Base-by-base conservation (phyloP, 2,113 vertebrate species). In the Willisornis vidua region DNA sequence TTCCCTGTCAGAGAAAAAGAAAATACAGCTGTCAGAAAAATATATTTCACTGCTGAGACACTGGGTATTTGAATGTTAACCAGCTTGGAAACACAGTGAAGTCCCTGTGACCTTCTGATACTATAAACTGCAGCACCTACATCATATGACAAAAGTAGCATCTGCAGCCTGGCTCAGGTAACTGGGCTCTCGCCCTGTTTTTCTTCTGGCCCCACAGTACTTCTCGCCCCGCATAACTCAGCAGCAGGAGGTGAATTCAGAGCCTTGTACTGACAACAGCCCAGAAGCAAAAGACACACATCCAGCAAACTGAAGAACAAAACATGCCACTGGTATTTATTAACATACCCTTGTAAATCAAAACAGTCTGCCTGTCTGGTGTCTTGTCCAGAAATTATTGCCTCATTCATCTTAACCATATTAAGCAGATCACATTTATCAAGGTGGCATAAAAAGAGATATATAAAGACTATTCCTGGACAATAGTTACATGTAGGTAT, bases 281-380 rank as follows among this genome's bases (percentile, higher is more conserved):
- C 71, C 65, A 84, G 79, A 52, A 92, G 65, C 57, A 84, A 68
- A 43, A 91, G 33, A 55, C 16, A 20, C 46, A 45, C 26, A 72
- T 49, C 25, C 22, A 91, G 79, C 39, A 94, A 87, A 75, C 75
- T 80, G 71, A 87, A 86, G 84, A 94, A 62, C 91, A 93, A 96
- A 97, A 94, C 55, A 63, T 51, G 33, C 73, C 91, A 81, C 45
- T 0, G 1, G 82, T 95, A 80, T 97, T 96, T 97, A 97, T 97
- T 97, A 96, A 92, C 96, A 96, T 93, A 96, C 70, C 90, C 87
- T 63, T 95, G 97, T 97, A 97, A 97, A 97, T 97, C 97, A 97
- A 96, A 96, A 73, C 54, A 90, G 31, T 20, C 66, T 72, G 55
- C 94, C 89, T 96, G 95, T 96, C 97, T 63, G 43, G 73, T 92